Conservation (phyloP, 1,140 invertebrate species). For the Leucophenga varia region DNA sequence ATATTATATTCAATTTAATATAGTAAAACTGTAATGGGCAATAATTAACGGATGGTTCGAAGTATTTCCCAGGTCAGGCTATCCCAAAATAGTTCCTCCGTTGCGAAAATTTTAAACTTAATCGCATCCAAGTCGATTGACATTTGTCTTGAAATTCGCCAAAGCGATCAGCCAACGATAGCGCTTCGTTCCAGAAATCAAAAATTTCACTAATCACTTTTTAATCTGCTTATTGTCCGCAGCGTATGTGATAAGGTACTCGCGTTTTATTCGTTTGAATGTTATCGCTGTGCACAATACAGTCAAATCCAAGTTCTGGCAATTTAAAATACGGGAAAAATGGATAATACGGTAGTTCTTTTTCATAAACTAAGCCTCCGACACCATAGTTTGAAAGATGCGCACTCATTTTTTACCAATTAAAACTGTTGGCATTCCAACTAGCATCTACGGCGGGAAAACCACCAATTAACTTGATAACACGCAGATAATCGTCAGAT, state of each 20-base stretch:
- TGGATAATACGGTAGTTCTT: conserved; percentile 29
- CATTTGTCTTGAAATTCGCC: conserved; percentile 22
- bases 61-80: conserved; percentile 29
- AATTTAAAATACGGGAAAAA: conserved; percentile 39
- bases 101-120: conserved; percentile 10
- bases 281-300: conserved; percentile 37
- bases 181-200: conserved; percentile 33
- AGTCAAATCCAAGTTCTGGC: conserved; percentile 43
- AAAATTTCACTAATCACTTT: conserved; percentile 31
- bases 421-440: conserved; percentile 36
- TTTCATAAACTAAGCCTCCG: conserved; percentile 26
- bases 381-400: conserved; percentile 38
- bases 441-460: conserved; percentile 40
- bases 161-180: conserved; percentile 29
- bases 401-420: conserved; percentile 51
- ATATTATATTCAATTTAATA: conserved; percentile 30
- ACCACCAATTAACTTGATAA: conserved; percentile 43
- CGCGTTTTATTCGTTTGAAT: conserved; percentile 28
- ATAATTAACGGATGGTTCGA: not conserved
- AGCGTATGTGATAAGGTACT: conserved; percentile 26
- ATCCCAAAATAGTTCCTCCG: conserved; percentile 42
- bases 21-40: conserved; percentile 33
- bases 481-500: conserved; percentile 38
- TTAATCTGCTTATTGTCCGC: conserved; percentile 19
- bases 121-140: fast-evolving